Base-by-base conservation (phyloP, 2,888 invertebrate genomes). In the Drosophila affinis region DNA sequence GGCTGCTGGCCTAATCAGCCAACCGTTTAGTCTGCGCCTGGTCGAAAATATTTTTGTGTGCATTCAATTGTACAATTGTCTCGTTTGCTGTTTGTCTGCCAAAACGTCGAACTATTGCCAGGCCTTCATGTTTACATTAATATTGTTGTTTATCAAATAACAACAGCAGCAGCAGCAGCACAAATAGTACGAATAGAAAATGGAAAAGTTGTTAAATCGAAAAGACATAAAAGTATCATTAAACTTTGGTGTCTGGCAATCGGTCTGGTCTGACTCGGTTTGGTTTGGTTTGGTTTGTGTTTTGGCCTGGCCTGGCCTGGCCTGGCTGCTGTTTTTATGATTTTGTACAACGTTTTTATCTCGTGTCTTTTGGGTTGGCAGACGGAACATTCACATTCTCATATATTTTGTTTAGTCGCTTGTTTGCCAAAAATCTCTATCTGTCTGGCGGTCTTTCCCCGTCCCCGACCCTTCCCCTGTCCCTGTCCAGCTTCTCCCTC, bases 381-480 rank as follows among this genome's bases (percentile, higher is more conserved):
- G 57, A 61, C 57, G 59, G n/a, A 27, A 56, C 61, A 51, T 64
- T 83, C 72, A 63, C 60, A 74, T 72, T 34, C 51, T 62, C 62
- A 58, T 59, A 70, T 57, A 69, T 62, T 63, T 70, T 62, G 56
- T 65, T 72, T 56, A 65, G 67, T 56, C 65, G 70, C 56, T 72
- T 81, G 79, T 76, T 81, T 81, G 88, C 81, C 86, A 85, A 79
- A 58, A 74, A 74, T 83, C 74, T 80, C 52, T 52, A 70, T 45
- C 70, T 57, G 45, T 9, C 51, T 56, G 29, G 9, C 46, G n/a
- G 46, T 46, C 46, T 39, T 7, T 27, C 27, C 27, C 21, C 21
- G 21, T 21, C 3, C 21, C 21, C 21, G 21, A 3, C 3, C 21
- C 21, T 21, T 3, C 21, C 21, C 21, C 21, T 39, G 27, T 27